Conservation (phyloP, 2,113 vertebrate species). For the Hippocampus guttulatus region DNA sequence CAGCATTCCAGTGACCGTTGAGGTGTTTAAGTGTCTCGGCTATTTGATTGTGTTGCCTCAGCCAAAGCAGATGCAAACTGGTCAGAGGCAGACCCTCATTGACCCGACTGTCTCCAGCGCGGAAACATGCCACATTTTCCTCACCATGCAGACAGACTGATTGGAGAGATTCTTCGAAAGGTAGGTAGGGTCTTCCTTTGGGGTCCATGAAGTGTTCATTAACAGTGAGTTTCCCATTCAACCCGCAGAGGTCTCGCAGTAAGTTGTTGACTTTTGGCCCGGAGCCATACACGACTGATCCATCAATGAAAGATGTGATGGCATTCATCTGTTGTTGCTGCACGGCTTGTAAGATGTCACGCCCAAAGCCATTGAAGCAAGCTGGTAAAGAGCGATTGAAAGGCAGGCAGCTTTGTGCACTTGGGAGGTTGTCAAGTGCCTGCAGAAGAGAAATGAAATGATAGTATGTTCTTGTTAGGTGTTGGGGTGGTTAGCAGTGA, state of each 20-base stretch:
- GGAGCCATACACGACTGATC: constrained; percentile 85
- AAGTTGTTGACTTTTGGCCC: constrained; percentile 55
- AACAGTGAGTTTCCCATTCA: constrained; percentile 78
- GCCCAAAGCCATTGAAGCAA: constrained; percentile 56
- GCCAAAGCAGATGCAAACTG: constrained; percentile 84
- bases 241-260: constrained; percentile 77
- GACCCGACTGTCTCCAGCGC: constrained; percentile 82
- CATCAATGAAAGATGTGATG: constrained; percentile 88
- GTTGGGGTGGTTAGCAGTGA: neutral
- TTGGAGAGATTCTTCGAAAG: constrained; percentile 65
- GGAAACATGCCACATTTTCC: constrained; percentile 82
- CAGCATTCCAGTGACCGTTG: constrained; percentile 82
- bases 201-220: constrained; percentile 71
- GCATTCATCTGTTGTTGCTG: constrained; percentile 85
- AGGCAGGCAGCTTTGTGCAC: constrained; percentile 71
- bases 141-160: constrained; percentile 70
- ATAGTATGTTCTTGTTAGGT: neutral
- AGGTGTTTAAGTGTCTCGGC: constrained; percentile 70
- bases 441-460: constrained; percentile 41
- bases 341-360: constrained; percentile 13
- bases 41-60: constrained; percentile 89
- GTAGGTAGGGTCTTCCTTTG: constrained; percentile 72
- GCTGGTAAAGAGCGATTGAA: constrained; percentile 83
- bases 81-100: constrained; percentile 80
- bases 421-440: constrained; percentile 53